Evolutionary conservation across 2,888 invertebrate species (phyloP), one percentile per base, ranked within the genome.

Genomic region (Phyto melanocephala): DNA sequence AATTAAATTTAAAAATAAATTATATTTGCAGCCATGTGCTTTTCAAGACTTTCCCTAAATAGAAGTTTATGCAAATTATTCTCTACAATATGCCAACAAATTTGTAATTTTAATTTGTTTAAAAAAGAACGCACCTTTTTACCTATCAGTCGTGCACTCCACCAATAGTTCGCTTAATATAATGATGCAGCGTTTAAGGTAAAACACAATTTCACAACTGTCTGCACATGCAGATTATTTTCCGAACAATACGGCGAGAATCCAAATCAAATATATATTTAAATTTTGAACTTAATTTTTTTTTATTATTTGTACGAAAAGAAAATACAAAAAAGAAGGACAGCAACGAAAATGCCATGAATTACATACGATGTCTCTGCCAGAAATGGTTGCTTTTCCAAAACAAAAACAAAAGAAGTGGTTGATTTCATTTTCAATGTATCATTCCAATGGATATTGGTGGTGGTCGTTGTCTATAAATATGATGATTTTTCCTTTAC

Each of bases 151-250:
- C 22, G 56, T 65, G 58, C 13, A 1, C 33, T 24, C n/a, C n/a
- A 22, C 37, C n/a, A 24, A 67, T 24, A 13, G 8, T 24, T 70
- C 50, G 20, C 45, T 37, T 47, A 11, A 45, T 65, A 63, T 45
- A 58, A 62, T 58, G 47, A 81, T 67, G 71, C 68, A 52, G 67
- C 71, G 67, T 76, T 84, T 68, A 78, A 82, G 56, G 24, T 40
- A 86, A 87, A 89, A 89, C 87, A 89, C 87, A 89, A 89, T 89
- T 89, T 89, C 88, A 89, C 89, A 89, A 87, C 89, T 89, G 89
- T 89, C 89, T 89, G 88, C 89, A 89, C 89, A 89, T 89, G 87
- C 78, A 83, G 82, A 83, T 83, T 78, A 78, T 74, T 75, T 65
- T 35, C 35, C 58, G 52, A 67, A 71, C 42, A 74, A 65, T 50